Evolutionary conservation across 2,113 vertebrate species (phyloP).

Genomic region (Cercopithecus mona): DNA sequence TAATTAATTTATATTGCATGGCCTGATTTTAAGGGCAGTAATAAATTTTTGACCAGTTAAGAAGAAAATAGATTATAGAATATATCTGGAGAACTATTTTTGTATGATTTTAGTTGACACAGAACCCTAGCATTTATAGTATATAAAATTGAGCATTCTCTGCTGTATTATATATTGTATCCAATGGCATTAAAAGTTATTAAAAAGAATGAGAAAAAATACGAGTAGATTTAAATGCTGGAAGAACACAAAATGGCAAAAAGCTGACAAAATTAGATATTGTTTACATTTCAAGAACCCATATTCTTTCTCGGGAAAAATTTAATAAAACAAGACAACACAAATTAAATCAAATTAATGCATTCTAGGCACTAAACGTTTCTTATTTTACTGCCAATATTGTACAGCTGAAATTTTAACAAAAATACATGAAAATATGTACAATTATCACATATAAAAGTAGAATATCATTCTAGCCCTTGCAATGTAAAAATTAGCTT

Average conservation of each 20-base stretch:
- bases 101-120: neutral
- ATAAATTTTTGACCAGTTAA: neutral
- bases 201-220: neutral
- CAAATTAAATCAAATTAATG: neutral
- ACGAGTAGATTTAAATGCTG: neutral
- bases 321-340: neutral
- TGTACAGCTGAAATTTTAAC: neutral
- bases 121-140: neutral
- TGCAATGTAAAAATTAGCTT: neutral
- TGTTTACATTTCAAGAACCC: neutral
- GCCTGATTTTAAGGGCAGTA: neutral
- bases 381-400: neutral
- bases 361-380: neutral
- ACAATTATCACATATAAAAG: no score
- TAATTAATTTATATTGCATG: neutral
- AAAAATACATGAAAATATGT: neutral
- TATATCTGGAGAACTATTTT: neutral
- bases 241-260: neutral
- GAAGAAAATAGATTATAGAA: neutral
- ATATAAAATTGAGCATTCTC: neutral
- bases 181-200: neutral
- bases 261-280: neutral
- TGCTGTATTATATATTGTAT: fast-evolving
- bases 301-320: neutral
- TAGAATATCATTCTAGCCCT: neutral